A percentile compares a stretch with the other conserved stretches of the same genome.
Conservation (phyloP, 2,888 invertebrate genomes). For the Mesopsocus fuscifrons region DNA sequence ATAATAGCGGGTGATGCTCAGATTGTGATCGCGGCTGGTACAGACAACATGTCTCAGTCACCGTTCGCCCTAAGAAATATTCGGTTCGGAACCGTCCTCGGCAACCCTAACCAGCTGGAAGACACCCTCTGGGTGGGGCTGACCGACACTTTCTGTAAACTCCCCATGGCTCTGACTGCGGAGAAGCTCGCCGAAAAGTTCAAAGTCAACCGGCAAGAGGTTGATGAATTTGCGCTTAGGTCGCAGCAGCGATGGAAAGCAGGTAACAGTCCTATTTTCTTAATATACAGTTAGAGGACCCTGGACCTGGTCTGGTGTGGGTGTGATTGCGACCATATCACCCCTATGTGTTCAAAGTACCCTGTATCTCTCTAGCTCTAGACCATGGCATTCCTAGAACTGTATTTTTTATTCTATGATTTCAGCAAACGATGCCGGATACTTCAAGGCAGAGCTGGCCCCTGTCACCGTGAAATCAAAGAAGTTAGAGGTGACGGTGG, state of each 20-base stretch:
- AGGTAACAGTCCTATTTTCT: constrained; percentile 36
- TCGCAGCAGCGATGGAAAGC: constrained; percentile 80
- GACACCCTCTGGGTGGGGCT: constrained; percentile 81
- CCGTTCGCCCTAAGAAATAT: constrained; percentile 72
- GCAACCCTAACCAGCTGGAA: constrained; percentile 56
- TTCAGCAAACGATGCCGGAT: constrained; percentile 68
- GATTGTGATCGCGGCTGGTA: constrained; percentile 77
- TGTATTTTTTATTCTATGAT: too few relatives aligned
- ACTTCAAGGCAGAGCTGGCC: constrained; percentile 76
- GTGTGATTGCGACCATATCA: too few relatives aligned
- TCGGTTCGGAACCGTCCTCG: constrained; percentile 76
- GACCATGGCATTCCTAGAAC: too few relatives aligned
- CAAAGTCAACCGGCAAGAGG: constrained; percentile 58
- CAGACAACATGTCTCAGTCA: constrained; percentile 88
- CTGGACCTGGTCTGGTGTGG: too few relatives aligned
- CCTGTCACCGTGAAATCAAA: constrained; percentile 71
- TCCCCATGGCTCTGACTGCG: constrained; percentile 92
- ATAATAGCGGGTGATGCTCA: constrained; percentile 67
- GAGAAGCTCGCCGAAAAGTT: constrained; percentile 81
- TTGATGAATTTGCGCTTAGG: constrained; percentile 64
- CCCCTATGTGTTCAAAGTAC: too few relatives aligned
- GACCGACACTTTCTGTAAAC: constrained; percentile 70
- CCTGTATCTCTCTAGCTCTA: too few relatives aligned
- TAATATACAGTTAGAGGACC: too few relatives aligned
- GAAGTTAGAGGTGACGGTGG: constrained; percentile 58